Percentiles rank a stretch among this genome's conserved stretches.
phyloP scores from a whole-genome alignment of 2,113 vertebrate species.

The Phyllopteryx taeniolatus region DNA sequence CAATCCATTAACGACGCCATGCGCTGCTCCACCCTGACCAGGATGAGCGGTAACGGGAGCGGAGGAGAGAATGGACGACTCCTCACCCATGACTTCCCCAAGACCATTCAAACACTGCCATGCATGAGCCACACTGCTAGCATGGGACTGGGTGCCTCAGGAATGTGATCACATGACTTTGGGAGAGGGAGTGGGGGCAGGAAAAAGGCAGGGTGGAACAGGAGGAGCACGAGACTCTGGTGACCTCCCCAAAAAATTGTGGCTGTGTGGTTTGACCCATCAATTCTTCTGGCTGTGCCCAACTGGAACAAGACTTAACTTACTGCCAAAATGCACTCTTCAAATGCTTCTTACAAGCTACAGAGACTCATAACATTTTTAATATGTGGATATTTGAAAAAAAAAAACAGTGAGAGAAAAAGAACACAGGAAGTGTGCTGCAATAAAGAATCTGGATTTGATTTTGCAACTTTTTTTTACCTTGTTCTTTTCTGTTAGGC shows the following conservation, averaged over 20 bases:
- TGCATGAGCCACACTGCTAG: constrained; percentile 98
- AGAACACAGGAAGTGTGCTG: constrained; percentile 50
- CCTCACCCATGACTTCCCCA: constrained; percentile 95
- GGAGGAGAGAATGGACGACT: constrained; percentile 94
- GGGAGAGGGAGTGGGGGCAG: constrained; percentile 26
- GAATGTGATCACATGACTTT: constrained; percentile 84
- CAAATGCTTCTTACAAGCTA: constrained; percentile 53
- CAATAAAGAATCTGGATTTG: constrained; percentile 71
- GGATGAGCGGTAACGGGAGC: constrained; percentile 84
- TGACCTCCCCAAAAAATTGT: constrained; percentile 41
- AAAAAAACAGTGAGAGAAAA: constrained; percentile 26
- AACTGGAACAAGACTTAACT: constrained; percentile 51
- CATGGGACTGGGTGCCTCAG: constrained; percentile 94
- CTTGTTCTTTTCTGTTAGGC: constrained; percentile 53
- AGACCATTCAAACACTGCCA: constrained; percentile 95
- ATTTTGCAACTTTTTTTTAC: constrained; percentile 60
- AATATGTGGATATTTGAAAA: constrained; percentile 46
- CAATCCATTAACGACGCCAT: constrained; percentile 97
- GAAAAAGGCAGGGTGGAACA: constrained; percentile 64
- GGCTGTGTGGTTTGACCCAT: constrained; percentile 55
- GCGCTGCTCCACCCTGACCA: constrained; percentile 89
- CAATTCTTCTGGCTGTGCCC: constrained; percentile 26
- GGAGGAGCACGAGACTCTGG: constrained; percentile 61
- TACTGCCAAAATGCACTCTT: constrained; percentile 85
- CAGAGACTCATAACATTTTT: constrained; percentile 50